Evolutionary conservation across 2,888 invertebrate species (phyloP).

Genomic region (Lithophane leautieri): DNA sequence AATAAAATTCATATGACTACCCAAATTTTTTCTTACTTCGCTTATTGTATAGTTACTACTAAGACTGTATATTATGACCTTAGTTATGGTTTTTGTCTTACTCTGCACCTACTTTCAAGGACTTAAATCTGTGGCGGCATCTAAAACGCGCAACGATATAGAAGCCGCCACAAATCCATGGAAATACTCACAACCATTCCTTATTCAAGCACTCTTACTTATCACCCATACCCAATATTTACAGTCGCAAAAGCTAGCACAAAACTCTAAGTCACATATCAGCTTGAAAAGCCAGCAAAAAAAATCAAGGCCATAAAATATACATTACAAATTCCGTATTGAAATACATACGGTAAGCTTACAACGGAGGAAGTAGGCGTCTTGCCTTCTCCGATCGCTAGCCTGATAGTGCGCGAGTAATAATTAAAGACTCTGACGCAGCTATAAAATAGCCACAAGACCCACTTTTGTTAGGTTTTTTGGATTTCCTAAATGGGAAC

Average conservation of each 20-base stretch:
- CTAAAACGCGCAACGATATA: no score
- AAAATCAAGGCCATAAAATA: conserved; percentile 50
- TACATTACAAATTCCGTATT: conserved; percentile 62
- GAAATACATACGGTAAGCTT: conserved; percentile 72
- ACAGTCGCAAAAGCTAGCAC: not conserved
- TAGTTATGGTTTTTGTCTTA: no score
- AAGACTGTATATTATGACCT: no score
- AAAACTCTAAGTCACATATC: conserved; percentile 17
- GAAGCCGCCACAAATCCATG: no score
- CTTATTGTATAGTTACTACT: no score
- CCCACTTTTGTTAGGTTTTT: conserved; percentile 67
- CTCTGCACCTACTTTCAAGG: not conserved
- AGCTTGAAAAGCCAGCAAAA: conserved; percentile 37
- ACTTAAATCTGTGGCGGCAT: not conserved
- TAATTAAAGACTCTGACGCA: conserved; percentile 81
- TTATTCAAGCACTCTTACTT: not conserved
- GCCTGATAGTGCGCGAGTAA: conserved; percentile 70
- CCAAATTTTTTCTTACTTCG: no score
- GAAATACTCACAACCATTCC: not conserved
- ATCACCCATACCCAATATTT: not conserved
- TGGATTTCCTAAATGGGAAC: conserved; percentile 54
- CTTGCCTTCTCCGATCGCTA: conserved; percentile 72
- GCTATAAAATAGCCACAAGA: conserved; percentile 69
- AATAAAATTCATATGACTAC: no score
- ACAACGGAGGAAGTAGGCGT: conserved; percentile 79